Base-by-base conservation (phyloP, 2,797 vertebrate genomes). In the Clarias platycephalus region DNA sequence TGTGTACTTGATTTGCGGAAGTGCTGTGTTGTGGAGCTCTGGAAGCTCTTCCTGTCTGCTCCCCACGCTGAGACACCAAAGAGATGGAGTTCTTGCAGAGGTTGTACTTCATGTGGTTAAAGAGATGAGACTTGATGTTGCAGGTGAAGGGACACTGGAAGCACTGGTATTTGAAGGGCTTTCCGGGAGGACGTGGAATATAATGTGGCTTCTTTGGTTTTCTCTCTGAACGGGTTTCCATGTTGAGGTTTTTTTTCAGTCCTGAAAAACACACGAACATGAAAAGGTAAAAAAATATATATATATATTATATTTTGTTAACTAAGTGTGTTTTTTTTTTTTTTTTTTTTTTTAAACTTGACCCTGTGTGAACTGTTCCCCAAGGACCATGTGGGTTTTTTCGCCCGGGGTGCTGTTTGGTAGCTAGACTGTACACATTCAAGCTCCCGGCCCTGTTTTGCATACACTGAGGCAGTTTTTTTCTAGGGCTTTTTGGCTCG, bases 131-230 rank as follows among this genome's bases (percentile, higher is more conserved):
- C 93, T 99, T 99, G 90, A 98, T 97, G 0, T 99, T 99, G 95
- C 98, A 99, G 28, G 98, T 99, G 86, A 99, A 99, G 28, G 98
- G 98, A 80, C 98, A 99, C 86, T 99, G 98, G 94, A 99, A 99
- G 85, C 98, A 99, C 92, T 99, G 99, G 91, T 98, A 99, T 91
- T 97, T 99, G 92, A 97, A 99, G 0, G 98, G 98, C 87, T 99
- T 99, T 81, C 98, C 98, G 0, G 97, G 97, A 3, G 98, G 98
- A 77, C 98, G 92, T 4, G 98, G 98, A 90, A 99, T 99, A 87
- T 99, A 99, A 86, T 99, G 98, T 5, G 98, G 98, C 91, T 98
- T 97, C 92, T 99, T 99, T 6, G 98, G 98, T 88, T 99, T 99
- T 80, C 98, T 96, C 81, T 97, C 96, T 86, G 97, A 96, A 81